Evolutionary conservation across 2,113 vertebrate species (phyloP).

Genomic region (Cyprinodon variegatus): DNA sequence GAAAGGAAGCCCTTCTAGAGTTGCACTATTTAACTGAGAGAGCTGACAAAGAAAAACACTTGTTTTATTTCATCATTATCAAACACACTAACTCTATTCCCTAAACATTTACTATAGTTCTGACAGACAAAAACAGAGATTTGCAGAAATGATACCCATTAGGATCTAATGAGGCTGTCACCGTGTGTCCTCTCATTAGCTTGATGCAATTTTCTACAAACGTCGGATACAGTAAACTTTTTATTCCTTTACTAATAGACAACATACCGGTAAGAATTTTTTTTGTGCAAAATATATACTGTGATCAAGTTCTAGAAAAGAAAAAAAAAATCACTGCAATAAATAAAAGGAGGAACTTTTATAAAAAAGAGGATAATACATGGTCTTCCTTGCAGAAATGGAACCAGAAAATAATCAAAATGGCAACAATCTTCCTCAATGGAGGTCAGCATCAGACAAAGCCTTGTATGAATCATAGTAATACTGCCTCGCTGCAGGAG

Average conservation of each 20-base stretch:
- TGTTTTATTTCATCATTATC: background rate
- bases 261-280: background rate
- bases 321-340: background rate
- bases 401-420: conserved; percentile 14
- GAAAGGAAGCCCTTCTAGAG: background rate
- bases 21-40: background rate
- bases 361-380: conserved; percentile 2
- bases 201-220: no score
- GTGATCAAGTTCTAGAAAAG: background rate
- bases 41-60: background rate
- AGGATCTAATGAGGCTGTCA: no score
- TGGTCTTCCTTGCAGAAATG: background rate
- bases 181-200: no score
- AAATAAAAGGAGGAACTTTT: background rate
- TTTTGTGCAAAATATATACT: background rate
- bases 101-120: no score
- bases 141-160: no score
- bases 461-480: background rate
- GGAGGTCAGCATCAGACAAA: background rate
- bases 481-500: background rate
- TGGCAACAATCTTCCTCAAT: conserved; percentile 11
- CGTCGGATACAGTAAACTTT: background rate
- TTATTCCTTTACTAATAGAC: background rate
- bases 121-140: no score
- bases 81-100: no score